Evolutionary conservation across 2,888 invertebrate genomes (phyloP).

Genomic region (Dicyrtoma fusca): DNA sequence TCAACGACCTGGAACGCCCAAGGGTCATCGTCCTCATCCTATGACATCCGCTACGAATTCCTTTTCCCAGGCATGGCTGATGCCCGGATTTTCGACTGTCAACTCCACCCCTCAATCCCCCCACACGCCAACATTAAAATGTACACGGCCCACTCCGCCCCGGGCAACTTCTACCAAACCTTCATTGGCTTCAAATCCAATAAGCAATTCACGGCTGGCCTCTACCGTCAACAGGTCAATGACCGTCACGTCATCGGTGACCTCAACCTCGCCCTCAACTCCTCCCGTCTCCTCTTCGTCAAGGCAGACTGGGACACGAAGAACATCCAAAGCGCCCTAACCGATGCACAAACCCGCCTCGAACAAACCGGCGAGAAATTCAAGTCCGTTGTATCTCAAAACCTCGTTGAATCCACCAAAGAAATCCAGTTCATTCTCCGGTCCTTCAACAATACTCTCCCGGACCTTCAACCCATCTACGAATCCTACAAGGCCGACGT

Average conservation of each 20-base stretch:
- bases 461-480: conserved; percentile 67
- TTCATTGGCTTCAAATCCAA: conserved; percentile 52
- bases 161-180: conserved; percentile 48
- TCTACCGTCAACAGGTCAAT: conserved; percentile 43
- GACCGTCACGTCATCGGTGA: conserved; percentile 60
- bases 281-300: conserved; percentile 61
- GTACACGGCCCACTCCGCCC: conserved; percentile 39
- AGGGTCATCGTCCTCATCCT: conserved; percentile 28
- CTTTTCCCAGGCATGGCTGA: conserved; percentile 53
- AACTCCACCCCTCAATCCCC: conserved; percentile 43
- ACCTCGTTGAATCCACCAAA: conserved; percentile 61
- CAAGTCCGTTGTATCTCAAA: conserved; percentile 61
- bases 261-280: conserved; percentile 64
- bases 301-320: conserved; percentile 64
- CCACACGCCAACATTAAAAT: conserved; percentile 48
- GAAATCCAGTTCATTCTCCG: conserved; percentile 64
- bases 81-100: conserved; percentile 45
- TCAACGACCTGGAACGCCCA: conserved; percentile 31
- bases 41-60: conserved; percentile 46
- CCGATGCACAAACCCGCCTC: conserved; percentile 37
- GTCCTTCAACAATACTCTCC: conserved; percentile 63
- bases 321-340: conserved; percentile 63
- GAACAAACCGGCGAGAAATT: conserved; percentile 60
- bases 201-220: conserved; percentile 46
- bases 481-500: conserved; percentile 69